Conservation (phyloP, 2,113 vertebrate genomes). For the Gasterosteus aculeatus region DNA sequence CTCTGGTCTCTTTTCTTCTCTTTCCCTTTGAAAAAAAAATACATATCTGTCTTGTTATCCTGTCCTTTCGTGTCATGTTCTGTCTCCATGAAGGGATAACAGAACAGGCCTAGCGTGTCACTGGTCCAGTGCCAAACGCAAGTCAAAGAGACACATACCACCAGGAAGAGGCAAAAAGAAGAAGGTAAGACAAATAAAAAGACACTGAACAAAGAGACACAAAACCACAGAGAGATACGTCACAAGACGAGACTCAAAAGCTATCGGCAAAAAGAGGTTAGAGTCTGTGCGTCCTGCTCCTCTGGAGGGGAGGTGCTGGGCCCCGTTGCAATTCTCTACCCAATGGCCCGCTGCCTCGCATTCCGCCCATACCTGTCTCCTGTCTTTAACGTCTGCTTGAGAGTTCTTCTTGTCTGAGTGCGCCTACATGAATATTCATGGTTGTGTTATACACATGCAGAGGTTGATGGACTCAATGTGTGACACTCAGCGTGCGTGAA, state of each 20-base stretch:
- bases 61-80: background rate
- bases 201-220: background rate
- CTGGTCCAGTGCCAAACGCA: background rate
- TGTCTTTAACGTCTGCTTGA: conserved; percentile 23
- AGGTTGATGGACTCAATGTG: conserved; percentile 1
- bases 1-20: conserved; percentile 24
- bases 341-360: background rate
- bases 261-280: background rate
- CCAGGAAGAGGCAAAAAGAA: background rate
- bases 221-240: background rate
- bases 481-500: conserved; percentile 4
- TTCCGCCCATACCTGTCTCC: background rate
- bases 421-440: conserved; percentile 40
- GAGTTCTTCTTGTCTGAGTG: conserved; percentile 6
- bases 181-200: no score
- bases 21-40: background rate
- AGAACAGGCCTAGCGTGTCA: background rate
- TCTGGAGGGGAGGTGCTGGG: background rate
- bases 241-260: background rate
- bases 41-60: conserved; percentile 10
- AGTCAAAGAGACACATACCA: background rate
- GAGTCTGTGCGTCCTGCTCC: background rate
- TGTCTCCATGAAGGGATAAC: conserved; percentile 13
- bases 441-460: background rate
- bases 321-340: background rate